Base-by-base conservation (phyloP, 2,888 invertebrate species). In the Melieria crassipennis region DNA sequence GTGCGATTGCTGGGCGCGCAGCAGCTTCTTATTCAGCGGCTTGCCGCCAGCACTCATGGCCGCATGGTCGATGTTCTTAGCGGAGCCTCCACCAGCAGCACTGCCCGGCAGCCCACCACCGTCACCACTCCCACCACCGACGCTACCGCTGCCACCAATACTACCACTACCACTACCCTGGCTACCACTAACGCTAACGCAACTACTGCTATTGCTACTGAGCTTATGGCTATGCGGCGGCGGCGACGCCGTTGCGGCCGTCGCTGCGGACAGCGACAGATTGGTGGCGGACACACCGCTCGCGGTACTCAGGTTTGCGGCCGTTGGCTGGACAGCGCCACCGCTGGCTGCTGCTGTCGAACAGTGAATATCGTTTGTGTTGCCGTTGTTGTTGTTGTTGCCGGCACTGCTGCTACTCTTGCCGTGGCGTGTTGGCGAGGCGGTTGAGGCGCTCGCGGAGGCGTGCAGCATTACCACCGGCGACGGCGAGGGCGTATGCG, bases 1-100 rank as follows among this genome's bases (percentile, higher is more conserved):
- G 70, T 84, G 86, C 58, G 84, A 79, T 74, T 86, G 86, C 73
- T 86, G 87, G 2, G 86, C 86, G 69, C 86, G 83, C 75, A 86
- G 73, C 80, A 86, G 80, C 80, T 86, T 86, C 68, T 86, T 86
- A 77, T 86, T 86, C 42, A 86, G 75, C 10, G 85, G 85, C 72
- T 83, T 82, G 62, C 75, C 70, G 68, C 75, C 62, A 66, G 73
- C 72, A 62, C 67, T 72, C 69, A 71, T 64, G 73, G 73, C 68
- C 74, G 76, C 55, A 75, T 60, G 72, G 69, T 65, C 13, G 64
- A 46, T 65, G 52, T 13, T 74, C 11, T 68, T 70, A 30, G 65
- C 56, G 63, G 72, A 52, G 64, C 69, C 57, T 62, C 73, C 68
- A 64, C 69, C 45, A 56, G 57, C 52, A 45, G 70, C 69, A 69